Evolutionary conservation across 1,140 invertebrate genomes (phyloP).

Genomic region (Brachionus plicatilis): DNA sequence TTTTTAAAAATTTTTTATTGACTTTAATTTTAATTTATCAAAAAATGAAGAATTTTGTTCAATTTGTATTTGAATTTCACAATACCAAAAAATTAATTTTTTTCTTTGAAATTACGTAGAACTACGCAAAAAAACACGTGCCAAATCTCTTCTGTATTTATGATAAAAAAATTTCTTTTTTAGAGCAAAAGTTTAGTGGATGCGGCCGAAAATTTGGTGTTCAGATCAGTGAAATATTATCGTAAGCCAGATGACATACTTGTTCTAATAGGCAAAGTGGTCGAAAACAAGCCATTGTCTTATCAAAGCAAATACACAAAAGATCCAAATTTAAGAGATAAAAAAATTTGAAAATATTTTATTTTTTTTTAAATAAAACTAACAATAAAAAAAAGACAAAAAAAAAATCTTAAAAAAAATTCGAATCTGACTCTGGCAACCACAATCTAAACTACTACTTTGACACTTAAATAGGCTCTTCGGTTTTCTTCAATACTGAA

Average conservation of each 20-base stretch:
- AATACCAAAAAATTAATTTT: too few species aligned
- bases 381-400: background rate
- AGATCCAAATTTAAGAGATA: background rate
- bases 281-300: conserved; percentile 20
- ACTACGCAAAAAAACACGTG: too few species aligned
- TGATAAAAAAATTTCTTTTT: background rate
- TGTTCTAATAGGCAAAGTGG: conserved; percentile 67
- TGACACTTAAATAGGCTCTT: background rate
- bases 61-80: too few species aligned
- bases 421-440: background rate
- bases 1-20: too few species aligned
- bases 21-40: too few species aligned
- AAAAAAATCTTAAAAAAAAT: background rate
- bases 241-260: conserved; percentile 96
- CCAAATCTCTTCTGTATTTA: too few species aligned
- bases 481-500: background rate
- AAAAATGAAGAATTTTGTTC: too few species aligned
- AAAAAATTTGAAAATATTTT: background rate
- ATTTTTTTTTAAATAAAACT: background rate
- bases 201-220: conserved; percentile 12
- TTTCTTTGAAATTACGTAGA: too few species aligned
- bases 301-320: background rate
- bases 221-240: conserved; percentile 49
- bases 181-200: conserved; percentile 14
- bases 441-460: background rate